Percentiles rank a stretch among this genome's conserved stretches.
phyloP scores from a whole-genome alignment of 2,888 invertebrate species.

The Ferrisia virgata region DNA sequence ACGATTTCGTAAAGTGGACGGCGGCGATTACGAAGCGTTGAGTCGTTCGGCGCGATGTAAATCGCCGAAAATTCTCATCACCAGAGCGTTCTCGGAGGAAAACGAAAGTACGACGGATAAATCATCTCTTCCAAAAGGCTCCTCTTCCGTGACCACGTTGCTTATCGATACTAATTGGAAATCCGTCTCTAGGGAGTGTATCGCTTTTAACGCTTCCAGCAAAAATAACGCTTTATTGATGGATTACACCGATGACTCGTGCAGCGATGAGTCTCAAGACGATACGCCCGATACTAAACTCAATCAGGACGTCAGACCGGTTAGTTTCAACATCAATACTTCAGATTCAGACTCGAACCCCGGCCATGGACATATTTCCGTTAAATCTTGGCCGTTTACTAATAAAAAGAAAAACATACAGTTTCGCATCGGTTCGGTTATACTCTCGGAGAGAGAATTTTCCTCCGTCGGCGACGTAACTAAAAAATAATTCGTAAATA shows the following conservation, averaged over 20 bases:
- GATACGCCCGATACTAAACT: background rate
- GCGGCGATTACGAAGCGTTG: background rate
- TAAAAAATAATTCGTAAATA: background rate
- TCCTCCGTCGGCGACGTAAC: background rate
- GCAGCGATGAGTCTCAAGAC: slow-evolving; percentile 31
- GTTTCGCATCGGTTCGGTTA: slow-evolving; percentile 29
- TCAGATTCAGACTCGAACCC: background rate
- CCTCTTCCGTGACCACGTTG: slow-evolving; percentile 48
- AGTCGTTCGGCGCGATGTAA: slow-evolving; percentile 26
- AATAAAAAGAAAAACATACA: slow-evolving; percentile 17
- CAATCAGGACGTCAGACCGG: background rate
- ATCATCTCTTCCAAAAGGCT: slow-evolving; percentile 47
- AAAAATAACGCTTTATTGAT: background rate
- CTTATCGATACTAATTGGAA: slow-evolving; percentile 45
- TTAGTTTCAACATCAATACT: background rate
- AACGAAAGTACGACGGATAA: slow-evolving; percentile 56
- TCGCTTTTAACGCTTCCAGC: background rate
- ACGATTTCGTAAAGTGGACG: slow-evolving; percentile 15
- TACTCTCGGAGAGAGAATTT: slow-evolving; percentile 26
- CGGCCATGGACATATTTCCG: background rate
- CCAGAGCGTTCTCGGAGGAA: slow-evolving; percentile 70
- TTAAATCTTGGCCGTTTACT: slow-evolving; percentile 32
- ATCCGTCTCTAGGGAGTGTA: slow-evolving; percentile 19
- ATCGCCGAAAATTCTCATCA: slow-evolving; percentile 70
- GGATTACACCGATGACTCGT: slow-evolving; percentile 32